Conservation (phyloP, 2,797 vertebrate genomes). For the Pitangus sulphuratus region DNA sequence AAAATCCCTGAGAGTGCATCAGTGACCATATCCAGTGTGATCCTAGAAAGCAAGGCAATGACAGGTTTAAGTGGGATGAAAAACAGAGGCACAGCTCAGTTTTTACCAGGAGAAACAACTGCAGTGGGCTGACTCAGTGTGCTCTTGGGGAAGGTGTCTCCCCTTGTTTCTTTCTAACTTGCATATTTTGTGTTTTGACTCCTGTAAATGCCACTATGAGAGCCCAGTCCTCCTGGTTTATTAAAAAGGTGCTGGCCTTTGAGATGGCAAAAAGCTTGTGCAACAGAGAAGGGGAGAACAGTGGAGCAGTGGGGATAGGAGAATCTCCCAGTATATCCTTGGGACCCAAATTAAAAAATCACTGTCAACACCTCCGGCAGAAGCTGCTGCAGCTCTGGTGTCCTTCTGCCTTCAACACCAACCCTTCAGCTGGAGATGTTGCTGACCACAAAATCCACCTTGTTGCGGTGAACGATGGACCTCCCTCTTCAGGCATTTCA, state of each 20-base stretch:
- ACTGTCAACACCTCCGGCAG: neutral
- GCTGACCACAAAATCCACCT: neutral
- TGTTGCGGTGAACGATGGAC: fast-evolving
- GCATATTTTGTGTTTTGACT: neutral
- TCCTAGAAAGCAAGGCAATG: neutral
- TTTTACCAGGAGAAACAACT: neutral
- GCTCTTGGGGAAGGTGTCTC: neutral
- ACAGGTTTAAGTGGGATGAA: neutral
- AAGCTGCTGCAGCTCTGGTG: neutral
- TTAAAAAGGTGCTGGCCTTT: neutral
- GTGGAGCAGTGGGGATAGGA: neutral
- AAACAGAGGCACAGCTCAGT: neutral
- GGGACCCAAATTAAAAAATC: neutral
- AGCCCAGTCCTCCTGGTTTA: fast-evolving
- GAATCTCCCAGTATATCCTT: neutral
- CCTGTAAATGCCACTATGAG: neutral
- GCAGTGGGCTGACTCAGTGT: neutral
- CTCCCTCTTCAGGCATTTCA: neutral
- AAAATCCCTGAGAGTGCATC: neutral
- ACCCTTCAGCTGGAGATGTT: neutral
- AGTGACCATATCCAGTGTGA: neutral
- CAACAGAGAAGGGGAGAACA: neutral
- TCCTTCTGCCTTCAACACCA: neutral
- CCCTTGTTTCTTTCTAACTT: neutral
- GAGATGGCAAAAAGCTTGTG: neutral